Conservation (phyloP, 2,888 invertebrate species). For the Leucozona laternaria region DNA sequence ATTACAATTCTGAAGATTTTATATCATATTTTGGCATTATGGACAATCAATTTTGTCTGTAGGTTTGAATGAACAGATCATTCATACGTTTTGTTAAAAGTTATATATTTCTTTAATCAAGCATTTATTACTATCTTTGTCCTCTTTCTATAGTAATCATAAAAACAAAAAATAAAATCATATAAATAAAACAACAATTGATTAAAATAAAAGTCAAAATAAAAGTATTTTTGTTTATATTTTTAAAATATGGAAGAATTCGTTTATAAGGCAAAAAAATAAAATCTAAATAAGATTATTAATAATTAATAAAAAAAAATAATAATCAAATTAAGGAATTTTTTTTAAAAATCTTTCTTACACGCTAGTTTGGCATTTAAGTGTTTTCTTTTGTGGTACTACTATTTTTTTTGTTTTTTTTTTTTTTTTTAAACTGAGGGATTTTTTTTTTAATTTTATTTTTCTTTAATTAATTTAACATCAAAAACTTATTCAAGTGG, state of each 20-base stretch:
- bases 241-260: conserved; percentile 66
- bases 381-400: conserved; percentile 60
- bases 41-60: no score
- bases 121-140: background rate
- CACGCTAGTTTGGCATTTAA: conserved; percentile 73
- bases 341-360: conserved; percentile 56
- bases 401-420: conserved; percentile 16
- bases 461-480: conserved; percentile 43
- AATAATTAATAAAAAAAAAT: conserved; percentile 17
- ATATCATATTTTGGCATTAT: no score
- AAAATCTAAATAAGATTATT: conserved; percentile 26
- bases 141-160: background rate
- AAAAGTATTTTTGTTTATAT: conserved; percentile 50
- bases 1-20: no score
- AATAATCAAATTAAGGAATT: conserved; percentile 56
- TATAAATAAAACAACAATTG: conserved; percentile 13
- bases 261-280: conserved; percentile 59
- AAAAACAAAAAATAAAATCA: conserved; percentile 23
- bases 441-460: conserved; percentile 19
- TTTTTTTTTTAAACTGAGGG: conserved; percentile 54
- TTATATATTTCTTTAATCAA: background rate
- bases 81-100: no score
- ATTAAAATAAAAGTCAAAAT: conserved; percentile 46
- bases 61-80: no score
- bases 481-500: conserved; percentile 60